Evolutionary conservation across 2,113 vertebrate species (phyloP).

Genomic region (Ptyas mucosa): DNA sequence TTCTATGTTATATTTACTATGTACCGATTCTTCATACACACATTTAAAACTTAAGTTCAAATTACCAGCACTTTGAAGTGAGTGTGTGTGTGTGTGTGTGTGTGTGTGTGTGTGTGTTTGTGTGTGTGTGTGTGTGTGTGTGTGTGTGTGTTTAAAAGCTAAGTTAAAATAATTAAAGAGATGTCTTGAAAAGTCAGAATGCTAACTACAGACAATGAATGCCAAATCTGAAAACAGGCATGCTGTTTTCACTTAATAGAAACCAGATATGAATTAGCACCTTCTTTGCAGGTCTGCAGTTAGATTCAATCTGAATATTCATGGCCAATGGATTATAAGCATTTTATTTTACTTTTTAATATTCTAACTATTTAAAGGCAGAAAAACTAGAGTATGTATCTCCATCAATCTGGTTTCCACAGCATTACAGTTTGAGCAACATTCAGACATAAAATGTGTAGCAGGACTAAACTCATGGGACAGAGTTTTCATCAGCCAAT

Average conservation of each 20-base stretch:
- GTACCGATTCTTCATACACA: slow-evolving; percentile 28
- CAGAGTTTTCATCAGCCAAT: neutral
- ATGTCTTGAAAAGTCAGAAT: slow-evolving; percentile 29
- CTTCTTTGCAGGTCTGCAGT: slow-evolving; percentile 6
- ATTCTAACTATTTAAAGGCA: neutral
- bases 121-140: neutral
- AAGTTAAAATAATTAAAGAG: slow-evolving; percentile 30
- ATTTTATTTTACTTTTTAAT: neutral
- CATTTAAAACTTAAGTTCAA: slow-evolving; percentile 19
- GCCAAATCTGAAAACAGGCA: slow-evolving; percentile 32
- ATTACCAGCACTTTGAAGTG: neutral
- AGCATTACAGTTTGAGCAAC: neutral
- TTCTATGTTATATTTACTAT: slow-evolving; percentile 18
- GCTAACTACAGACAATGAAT: neutral
- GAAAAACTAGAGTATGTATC: neutral
- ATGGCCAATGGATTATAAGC: neutral
- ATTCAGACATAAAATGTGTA: neutral
- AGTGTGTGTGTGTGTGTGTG: neutral
- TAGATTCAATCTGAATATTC: neutral
- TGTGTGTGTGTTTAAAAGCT: neutral
- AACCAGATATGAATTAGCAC: slow-evolving; percentile 46
- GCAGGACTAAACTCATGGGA: too few relatives aligned
- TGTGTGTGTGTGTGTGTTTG: neutral
- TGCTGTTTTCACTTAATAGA: slow-evolving; percentile 38
- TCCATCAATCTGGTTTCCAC: neutral